These are phyloP conservation scores for Crocidura indochinensis DNA, from an alignment of 2,797 vertebrate genomes.

Conservation along the genomic window DNA sequence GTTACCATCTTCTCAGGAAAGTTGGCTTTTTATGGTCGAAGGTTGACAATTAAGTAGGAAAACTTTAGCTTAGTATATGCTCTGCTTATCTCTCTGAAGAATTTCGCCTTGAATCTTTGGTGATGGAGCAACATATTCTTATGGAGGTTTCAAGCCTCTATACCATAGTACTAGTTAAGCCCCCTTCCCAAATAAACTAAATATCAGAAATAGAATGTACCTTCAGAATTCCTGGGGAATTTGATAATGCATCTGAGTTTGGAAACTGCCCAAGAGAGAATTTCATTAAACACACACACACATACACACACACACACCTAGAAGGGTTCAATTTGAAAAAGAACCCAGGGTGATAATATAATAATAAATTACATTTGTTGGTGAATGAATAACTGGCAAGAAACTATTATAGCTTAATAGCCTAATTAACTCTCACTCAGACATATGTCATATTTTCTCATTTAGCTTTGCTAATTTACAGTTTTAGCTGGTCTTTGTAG, in stretches of 20 bases:
- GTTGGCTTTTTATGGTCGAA: background rate
- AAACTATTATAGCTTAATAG: background rate
- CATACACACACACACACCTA: background rate
- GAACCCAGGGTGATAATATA: background rate
- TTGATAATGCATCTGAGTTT: background rate
- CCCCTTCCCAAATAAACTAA: background rate
- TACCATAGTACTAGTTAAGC: background rate
- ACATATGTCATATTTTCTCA: background rate
- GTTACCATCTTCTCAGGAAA: background rate
- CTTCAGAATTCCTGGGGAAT: slow-evolving; percentile 50
- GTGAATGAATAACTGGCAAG: background rate
- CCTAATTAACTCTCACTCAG: background rate
- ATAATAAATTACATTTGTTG: background rate
- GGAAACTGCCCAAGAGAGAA: slow-evolving; percentile 11
- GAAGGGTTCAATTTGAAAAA: background rate
- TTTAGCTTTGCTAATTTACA: slow-evolving; percentile 8
- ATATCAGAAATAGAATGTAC: slow-evolving; percentile 58
- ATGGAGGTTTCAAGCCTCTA: no score
- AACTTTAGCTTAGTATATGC: background rate
- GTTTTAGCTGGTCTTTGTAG: background rate
- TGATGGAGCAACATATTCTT: background rate
- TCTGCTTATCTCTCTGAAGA: background rate
- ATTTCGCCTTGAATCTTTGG: background rate
- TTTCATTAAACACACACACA: slow-evolving; percentile 27
- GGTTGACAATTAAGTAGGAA: slow-evolving; percentile 21